These are phyloP conservation scores for Zapornia atra DNA, from an alignment of 2,113 vertebrate genomes.

Conservation along the genomic window DNA sequence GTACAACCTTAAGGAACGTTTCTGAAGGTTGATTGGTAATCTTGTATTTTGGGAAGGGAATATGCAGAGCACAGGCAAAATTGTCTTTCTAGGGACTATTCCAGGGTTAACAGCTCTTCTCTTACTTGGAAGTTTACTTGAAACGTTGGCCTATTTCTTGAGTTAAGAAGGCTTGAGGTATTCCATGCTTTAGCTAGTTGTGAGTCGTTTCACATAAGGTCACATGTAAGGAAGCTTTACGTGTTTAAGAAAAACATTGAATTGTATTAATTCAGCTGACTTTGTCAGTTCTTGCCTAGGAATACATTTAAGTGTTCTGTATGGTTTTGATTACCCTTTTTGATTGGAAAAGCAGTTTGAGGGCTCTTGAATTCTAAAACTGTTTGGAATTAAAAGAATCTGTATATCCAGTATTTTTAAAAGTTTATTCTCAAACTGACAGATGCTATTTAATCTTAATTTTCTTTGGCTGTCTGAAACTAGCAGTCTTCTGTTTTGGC, in stretches of 20 bases:
- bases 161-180: not conserved
- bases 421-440: slow-evolving; percentile 50
- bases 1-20: not conserved
- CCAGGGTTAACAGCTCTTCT: not conserved
- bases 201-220: not conserved
- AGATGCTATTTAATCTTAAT: slow-evolving; percentile 56
- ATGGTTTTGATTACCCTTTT: slow-evolving; percentile 56
- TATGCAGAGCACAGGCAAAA: not conserved
- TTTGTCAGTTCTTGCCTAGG: slow-evolving; percentile 53
- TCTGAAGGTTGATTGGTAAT: not conserved
- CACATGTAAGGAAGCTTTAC: slow-evolving; percentile 36
- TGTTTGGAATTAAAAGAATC: slow-evolving; percentile 66
- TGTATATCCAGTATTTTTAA: slow-evolving; percentile 40
- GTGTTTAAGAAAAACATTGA: not conserved
- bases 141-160: not conserved
- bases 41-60: not conserved
- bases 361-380: slow-evolving; percentile 56
- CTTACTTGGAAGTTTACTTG: not conserved
- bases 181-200: not conserved
- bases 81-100: not conserved
- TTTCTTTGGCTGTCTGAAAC: slow-evolving; percentile 58
- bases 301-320: slow-evolving; percentile 40
- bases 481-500: slow-evolving; percentile 69
- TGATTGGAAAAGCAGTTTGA: slow-evolving; percentile 71
- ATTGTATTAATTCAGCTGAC: slow-evolving; percentile 23